Base-by-base conservation (phyloP, 1,140 invertebrate genomes). In the Muscidifurax raptorellus region DNA sequence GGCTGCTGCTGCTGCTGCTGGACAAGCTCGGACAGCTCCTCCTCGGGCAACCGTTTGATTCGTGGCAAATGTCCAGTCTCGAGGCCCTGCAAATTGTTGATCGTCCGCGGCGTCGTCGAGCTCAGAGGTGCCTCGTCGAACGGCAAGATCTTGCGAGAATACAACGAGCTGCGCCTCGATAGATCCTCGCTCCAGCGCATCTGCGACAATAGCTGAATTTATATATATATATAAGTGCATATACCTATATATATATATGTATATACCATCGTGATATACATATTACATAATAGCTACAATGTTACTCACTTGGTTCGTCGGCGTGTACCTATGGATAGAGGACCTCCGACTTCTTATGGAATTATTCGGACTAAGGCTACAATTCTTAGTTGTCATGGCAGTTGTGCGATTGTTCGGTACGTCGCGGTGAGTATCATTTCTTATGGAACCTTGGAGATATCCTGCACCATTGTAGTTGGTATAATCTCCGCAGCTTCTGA, bases 361-460 rank as follows among this genome's bases (percentile, higher is more conserved):
- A 92, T 96, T 96, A 89, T 96, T 96, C 44, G 96, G 96, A 91
- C 95, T 96, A 82, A 95, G 89, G 28, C 92, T 93, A 86, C 87
- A 94, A 91, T 95, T 95, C 86, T 94, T 94, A 80, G 95, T 93
- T 86, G 91, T 92, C 71, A 90, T 87, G 87, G 90, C 86, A 87
- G 89, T 90, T 85, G 90, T 88, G 86, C 90, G 90, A 89, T 94
- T 94, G 88, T 94, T 94, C 74, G 93, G 93, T 76, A 90, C 90
- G 90, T 95, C 94, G 74, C 92, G 94, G 87, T 96, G 96, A 0
- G 95, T 96, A 86, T 96, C 95, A 87, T 96, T 96, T 90, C 93
- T 92, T 88, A 94, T 94, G 77, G 93, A 93, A 81, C 93, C 94
- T 40, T 94, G 92, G 25, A 94, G 91, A 80, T 92, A 92, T 80